Evolutionary conservation across 2,888 invertebrate genomes (phyloP), one percentile per base, ranked within the genome.

Genomic region (Protula sp.): DNA sequence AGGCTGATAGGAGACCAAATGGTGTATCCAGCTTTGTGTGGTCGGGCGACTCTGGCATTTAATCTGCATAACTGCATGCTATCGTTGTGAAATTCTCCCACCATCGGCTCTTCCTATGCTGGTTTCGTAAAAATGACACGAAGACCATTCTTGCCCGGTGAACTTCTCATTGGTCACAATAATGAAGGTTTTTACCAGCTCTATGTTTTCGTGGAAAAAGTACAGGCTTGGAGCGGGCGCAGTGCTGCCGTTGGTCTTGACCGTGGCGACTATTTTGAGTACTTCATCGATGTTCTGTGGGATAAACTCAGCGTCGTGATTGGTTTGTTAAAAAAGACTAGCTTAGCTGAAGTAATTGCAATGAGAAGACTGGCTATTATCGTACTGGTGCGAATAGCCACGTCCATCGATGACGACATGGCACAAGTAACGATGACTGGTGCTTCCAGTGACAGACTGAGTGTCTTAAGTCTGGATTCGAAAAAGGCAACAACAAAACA

Each of bases 101-200:
- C n/a, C n/a, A n/a, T n/a, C n/a, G n/a, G n/a, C n/a, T n/a, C n/a
- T n/a, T n/a, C n/a, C n/a, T 57, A 60, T 75, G 75, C 65, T 81
- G 81, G 26, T 59, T 52, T 9, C 65, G 48, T 19, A 80, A 69
- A 66, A 81, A 81, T 2, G 81, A 81, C 4, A 81, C 77, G 65
- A 81, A 81, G 2, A 81, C 78, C 26, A 81, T 67, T 45, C 70
- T 71, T 14, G 78, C 77, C 14, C 78, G 78, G 67, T 70, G 78
- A 0, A 81, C 76, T 54, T 80, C 78, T 81, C 81, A 63, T 81
- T 80, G 14, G 81, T 81, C n/a, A 78, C 78, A 52, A 81, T 70
- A 53, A 81, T 76, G 65, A 81, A 75, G 26, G 81, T 81, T 59
- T 78, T 79, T 2, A 80, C 72, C 0, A 74, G 66, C 62, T 78